A percentile compares a stretch with the other conserved stretches of the same genome.
phyloP scores from a whole-genome alignment of 2,888 invertebrate genomes.

The Tiphia femorata region DNA sequence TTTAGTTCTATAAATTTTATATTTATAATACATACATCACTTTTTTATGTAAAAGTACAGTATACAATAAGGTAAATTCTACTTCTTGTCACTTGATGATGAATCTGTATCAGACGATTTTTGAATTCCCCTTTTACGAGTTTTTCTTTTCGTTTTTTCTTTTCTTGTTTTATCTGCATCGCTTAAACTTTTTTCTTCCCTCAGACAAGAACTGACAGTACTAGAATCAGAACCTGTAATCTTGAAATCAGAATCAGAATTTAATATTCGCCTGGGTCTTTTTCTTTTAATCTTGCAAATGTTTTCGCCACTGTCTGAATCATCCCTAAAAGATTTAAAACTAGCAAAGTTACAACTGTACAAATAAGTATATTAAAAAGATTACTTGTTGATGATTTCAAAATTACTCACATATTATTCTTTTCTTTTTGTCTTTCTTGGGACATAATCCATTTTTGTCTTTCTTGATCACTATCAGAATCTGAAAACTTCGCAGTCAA shows the following conservation, averaged over 20 bases:
- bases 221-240: slow-evolving; percentile 37
- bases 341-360: no score
- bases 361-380: background rate
- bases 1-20: slow-evolving; percentile 41
- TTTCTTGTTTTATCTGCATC: slow-evolving; percentile 9
- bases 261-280: slow-evolving; percentile 43
- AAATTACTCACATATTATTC: slow-evolving; percentile 20
- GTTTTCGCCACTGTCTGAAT: background rate
- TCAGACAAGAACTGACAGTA: slow-evolving; percentile 9
- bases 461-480: slow-evolving; percentile 57
- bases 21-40: background rate
- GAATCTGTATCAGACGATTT: slow-evolving; percentile 57
- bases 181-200: background rate
- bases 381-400: slow-evolving; percentile 10
- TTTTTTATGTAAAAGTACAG: background rate
- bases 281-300: slow-evolving; percentile 23
- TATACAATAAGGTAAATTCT: no score
- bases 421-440: slow-evolving; percentile 23
- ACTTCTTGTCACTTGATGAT: slow-evolving; percentile 46
- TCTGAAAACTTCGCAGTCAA: slow-evolving; percentile 54
- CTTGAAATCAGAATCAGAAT: slow-evolving; percentile 55
- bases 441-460: slow-evolving; percentile 39
- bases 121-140: slow-evolving; percentile 32
- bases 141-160: slow-evolving; percentile 39
- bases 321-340: slow-evolving; percentile 21